Base-by-base conservation (phyloP, 2,113 vertebrate genomes). In the Gobiocypris rarus region DNA sequence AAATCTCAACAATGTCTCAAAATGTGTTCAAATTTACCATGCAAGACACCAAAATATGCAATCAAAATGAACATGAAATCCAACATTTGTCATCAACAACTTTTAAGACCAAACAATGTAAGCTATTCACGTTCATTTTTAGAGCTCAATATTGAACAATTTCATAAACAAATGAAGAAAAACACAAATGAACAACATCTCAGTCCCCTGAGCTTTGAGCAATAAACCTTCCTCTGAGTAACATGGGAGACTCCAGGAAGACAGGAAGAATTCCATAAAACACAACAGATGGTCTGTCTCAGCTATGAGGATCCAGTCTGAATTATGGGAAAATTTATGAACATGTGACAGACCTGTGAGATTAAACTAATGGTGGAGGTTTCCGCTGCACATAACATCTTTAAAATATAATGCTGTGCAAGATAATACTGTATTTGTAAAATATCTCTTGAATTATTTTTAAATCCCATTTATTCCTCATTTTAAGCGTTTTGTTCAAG, bases 201-300 rank as follows among this genome's bases (percentile, higher is more conserved):
- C 31, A 22, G 34, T 75, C 45, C 31, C 71, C 13, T 17, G 45
- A 50, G 71, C 45, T 50, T 50, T 19, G 7, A 58, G 38, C n/a
- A 22, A n/a, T 24, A 76, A 54, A n/a, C 31, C 11, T 54, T 54
- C 52, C 52, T 54, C 74, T 38, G 50, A 10, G 31, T 19, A 22
- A 10, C 48, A 75, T 22, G 19, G 9, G n/a, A 22, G 45, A 48
- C 71, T 52, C 65, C 11, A 59, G 56, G 31, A 69, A 69, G 65
- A 34, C 31, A 75, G 71, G 71, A 75, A 75, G 71, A 75, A 28
- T 31, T 52, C 45, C 28, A 76, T 41, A 76, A 58, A 76, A 76
- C 17, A 14, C 75, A 76, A 58, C 75, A 76, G 75, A 76, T 76
- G 31, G 75, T 58, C 74, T 34, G 28, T 38, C 52, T 76, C 31